Evolutionary conservation across 2,113 vertebrate species (phyloP).

Genomic region (Gallinago undulata): DNA sequence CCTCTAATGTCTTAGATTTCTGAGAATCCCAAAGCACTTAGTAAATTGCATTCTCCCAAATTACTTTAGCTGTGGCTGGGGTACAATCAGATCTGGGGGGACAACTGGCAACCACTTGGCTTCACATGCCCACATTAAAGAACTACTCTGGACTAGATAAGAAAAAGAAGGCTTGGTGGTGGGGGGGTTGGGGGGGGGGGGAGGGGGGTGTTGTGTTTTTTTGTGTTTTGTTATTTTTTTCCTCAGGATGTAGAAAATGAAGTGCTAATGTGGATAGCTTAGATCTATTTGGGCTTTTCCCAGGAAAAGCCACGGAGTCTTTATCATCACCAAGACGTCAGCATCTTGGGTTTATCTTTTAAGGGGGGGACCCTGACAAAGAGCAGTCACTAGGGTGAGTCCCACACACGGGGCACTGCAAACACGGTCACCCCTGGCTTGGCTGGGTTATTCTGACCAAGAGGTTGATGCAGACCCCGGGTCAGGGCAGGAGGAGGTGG

Average conservation of each 20-base stretch:
- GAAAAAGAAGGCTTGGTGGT: neutral
- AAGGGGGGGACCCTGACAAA: neutral
- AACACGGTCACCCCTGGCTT: accelerated
- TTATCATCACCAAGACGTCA: neutral
- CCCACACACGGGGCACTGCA: neutral
- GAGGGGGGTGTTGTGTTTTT: too few relatives aligned
- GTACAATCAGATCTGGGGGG: neutral
- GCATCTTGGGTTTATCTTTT: neutral
- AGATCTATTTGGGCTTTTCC: neutral
- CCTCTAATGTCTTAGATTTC: neutral
- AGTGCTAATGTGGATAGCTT: neutral
- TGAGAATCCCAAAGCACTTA: conserved; percentile 1
- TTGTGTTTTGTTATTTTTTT: neutral
- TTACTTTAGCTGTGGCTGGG: neutral
- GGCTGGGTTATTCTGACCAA: neutral
- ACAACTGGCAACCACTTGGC: neutral
- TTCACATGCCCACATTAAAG: neutral
- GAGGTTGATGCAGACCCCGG: accelerated
- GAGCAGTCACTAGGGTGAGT: neutral
- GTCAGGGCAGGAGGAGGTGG: neutral
- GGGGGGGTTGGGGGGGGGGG: too few relatives aligned
- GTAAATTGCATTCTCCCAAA: neutral
- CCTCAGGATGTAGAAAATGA: neutral
- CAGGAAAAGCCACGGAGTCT: neutral
- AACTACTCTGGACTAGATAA: neutral